Percentiles rank a stretch among this genome's conserved stretches.
phyloP scores from a whole-genome alignment of 2,113 vertebrate genomes.

The Lepus europaeus region DNA sequence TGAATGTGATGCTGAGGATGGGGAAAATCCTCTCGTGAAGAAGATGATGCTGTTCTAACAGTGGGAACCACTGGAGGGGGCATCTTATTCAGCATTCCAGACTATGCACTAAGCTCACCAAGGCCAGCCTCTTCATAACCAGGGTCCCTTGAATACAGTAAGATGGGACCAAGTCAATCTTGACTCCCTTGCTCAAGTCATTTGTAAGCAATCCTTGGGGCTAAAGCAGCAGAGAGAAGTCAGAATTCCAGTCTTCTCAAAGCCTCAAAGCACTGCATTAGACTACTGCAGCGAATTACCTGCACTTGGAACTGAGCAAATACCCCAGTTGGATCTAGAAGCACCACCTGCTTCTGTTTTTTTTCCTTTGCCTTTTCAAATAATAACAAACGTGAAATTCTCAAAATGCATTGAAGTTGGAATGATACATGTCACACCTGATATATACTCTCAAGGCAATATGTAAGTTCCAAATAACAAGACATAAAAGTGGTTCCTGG shows the following conservation, averaged over 20 bases:
- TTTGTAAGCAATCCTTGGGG: not conserved
- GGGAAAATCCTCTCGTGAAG: not conserved
- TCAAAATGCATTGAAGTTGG: not conserved
- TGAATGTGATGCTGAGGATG: not conserved
- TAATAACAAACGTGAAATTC: not conserved
- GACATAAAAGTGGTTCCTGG: not conserved
- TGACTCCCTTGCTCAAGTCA: not conserved
- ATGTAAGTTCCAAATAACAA: slow-evolving; percentile 24
- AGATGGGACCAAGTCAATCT: not conserved
- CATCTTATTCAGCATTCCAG: not conserved
- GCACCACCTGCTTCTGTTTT: not conserved
- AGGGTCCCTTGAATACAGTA: too few relatives aligned
- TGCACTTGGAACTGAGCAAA: not conserved
- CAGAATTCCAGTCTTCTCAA: not conserved
- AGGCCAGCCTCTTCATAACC: not conserved
- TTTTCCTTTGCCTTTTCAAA: not conserved
- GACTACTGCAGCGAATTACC: not conserved
- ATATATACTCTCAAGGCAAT: not conserved
- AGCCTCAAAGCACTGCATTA: not conserved
- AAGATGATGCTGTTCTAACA: not conserved
- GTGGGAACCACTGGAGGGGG: not conserved
- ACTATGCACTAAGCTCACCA: not conserved
- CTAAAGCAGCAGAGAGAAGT: not conserved
- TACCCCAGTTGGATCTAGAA: not conserved
- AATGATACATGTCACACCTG: not conserved